Conservation (phyloP, 2,888 invertebrate species). For the Folsomia candida region DNA sequence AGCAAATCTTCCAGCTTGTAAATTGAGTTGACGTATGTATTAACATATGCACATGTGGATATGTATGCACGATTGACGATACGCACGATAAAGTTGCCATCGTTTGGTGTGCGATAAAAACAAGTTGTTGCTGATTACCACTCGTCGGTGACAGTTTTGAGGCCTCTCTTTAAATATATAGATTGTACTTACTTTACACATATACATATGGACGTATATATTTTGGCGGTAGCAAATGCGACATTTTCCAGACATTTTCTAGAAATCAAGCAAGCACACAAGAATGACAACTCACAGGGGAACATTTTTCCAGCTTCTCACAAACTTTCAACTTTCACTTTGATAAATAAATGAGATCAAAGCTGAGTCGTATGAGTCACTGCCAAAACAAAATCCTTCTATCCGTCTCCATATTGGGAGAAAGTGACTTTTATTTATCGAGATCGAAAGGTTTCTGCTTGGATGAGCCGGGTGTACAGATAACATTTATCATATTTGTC, state of each 20-base stretch:
- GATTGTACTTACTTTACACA: too few relatives aligned
- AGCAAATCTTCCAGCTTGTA: too few relatives aligned
- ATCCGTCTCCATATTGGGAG: neutral
- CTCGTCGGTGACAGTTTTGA: too few relatives aligned
- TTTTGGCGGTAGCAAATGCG: too few relatives aligned
- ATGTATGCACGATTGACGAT: too few relatives aligned
- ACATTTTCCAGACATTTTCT: neutral
- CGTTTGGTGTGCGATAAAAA: too few relatives aligned
- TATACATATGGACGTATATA: too few relatives aligned
- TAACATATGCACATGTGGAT: too few relatives aligned
- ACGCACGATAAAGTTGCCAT: too few relatives aligned
- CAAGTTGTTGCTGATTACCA: too few relatives aligned
- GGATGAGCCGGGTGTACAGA: neutral
- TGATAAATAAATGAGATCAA: constrained; percentile 8
- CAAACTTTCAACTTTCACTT: neutral
- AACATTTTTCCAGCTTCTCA: neutral
- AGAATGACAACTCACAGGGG: neutral
- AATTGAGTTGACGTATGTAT: too few relatives aligned
- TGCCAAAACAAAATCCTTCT: neutral
- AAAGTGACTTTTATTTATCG: neutral
- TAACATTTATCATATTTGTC: neutral
- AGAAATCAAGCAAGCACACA: neutral
- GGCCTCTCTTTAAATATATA: too few relatives aligned
- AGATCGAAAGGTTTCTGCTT: neutral
- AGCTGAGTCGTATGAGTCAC: neutral